Conservation (phyloP, 92 coral and sea anemone species). For the Epizoanthus rinbou region DNA sequence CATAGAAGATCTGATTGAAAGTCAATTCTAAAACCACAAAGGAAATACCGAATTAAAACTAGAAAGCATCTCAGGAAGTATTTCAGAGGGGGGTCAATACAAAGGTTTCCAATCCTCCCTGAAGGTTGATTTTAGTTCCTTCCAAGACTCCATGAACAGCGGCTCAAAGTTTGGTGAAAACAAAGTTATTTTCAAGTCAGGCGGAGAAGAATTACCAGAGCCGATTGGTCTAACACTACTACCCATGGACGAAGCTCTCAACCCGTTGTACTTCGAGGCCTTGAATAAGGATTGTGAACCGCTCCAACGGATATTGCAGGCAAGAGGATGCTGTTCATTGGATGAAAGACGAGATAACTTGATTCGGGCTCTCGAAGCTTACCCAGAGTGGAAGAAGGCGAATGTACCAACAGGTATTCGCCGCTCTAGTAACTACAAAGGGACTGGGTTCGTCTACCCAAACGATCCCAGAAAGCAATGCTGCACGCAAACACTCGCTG, state of each 20-base stretch:
- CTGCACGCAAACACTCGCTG: no score
- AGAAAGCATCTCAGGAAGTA: no score
- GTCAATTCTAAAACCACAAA: no score
- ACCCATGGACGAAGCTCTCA: slow-evolving; percentile 41
- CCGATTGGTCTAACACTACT: slow-evolving; percentile 44
- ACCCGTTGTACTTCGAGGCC: slow-evolving; percentile 1
- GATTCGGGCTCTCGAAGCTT: slow-evolving; percentile 15
- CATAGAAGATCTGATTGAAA: no score
- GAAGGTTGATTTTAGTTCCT: slow-evolving; percentile 34
- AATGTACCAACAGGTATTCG: slow-evolving; percentile 1
- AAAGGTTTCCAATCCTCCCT: slow-evolving; percentile 45
- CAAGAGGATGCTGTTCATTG: slow-evolving; percentile 4
- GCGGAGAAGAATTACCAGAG: slow-evolving; percentile 47
- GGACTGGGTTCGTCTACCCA: no score
- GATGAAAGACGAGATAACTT: slow-evolving; percentile 2
- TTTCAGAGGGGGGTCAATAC: slow-evolving; percentile 30
- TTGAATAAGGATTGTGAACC: background rate
- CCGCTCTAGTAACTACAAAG: background rate
- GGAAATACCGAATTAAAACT: no score
- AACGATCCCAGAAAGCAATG: no score
- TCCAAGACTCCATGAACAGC: slow-evolving; percentile 40
- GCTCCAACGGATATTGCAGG: background rate
- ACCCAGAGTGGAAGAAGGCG: slow-evolving; percentile 25
- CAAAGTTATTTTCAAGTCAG: slow-evolving; percentile 38
- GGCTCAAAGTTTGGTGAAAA: slow-evolving; percentile 37